phyloP scores from a whole-genome alignment of 2,888 invertebrate species.

The Patella caerulea region DNA sequence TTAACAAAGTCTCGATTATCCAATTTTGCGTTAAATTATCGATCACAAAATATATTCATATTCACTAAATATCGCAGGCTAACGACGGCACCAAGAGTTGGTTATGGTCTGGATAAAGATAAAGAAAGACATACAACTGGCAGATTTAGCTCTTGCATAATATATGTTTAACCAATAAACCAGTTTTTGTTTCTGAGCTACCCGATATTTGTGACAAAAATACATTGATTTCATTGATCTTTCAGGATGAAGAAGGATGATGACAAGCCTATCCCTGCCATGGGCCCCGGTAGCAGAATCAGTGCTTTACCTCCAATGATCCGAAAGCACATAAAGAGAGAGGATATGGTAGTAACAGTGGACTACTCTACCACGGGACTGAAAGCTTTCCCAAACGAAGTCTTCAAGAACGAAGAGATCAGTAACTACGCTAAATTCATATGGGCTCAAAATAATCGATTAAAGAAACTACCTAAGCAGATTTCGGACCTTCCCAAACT shows the following conservation, averaged over 20 bases:
- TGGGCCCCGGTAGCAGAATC: conserved; percentile 69
- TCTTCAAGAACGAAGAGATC: conserved; percentile 66
- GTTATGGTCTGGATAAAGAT: no score
- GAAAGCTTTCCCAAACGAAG: conserved; percentile 60
- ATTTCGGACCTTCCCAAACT: conserved; percentile 46
- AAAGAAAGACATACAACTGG: no score
- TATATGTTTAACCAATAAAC: no score
- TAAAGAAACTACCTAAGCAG: conserved; percentile 65
- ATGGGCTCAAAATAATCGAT: conserved; percentile 62
- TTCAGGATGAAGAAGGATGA: conserved; percentile 62
- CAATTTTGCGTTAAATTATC: no score
- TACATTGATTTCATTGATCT: not conserved
- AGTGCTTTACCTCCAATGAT: conserved; percentile 60
- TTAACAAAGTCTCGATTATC: no score
- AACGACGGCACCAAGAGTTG: no score
- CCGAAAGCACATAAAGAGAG: conserved; percentile 49
- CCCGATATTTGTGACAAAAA: no score
- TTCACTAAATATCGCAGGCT: no score
- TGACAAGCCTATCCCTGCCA: conserved; percentile 60
- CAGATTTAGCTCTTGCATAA: no score
- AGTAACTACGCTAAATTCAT: conserved; percentile 50
- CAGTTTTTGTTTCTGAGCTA: no score
- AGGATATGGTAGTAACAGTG: conserved; percentile 40
- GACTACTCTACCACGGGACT: conserved; percentile 56
- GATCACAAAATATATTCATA: no score